Conservation (phyloP, 2,888 invertebrate genomes). For the Sabatieria punctata region DNA sequence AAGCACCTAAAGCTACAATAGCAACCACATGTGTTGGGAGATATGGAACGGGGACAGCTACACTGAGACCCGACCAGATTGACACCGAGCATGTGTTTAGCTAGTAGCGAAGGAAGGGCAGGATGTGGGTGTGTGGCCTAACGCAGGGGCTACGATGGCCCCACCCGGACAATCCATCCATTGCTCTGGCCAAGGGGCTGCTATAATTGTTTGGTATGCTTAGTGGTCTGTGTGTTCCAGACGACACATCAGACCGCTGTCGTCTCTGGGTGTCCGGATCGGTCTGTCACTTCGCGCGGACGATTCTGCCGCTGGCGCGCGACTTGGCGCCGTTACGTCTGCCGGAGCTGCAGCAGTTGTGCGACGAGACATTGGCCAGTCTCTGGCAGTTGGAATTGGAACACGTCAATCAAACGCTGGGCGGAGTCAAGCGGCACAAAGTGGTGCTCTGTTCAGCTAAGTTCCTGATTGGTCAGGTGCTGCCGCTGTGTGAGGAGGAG, state of each 20-base stretch:
- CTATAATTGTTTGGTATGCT: not conserved
- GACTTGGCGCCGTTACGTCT: slow-evolving; percentile 1
- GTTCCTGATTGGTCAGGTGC: not conserved
- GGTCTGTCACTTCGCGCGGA: slow-evolving; percentile 6
- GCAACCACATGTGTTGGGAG: no score
- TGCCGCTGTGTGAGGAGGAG: not conserved
- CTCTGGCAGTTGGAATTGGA: not conserved
- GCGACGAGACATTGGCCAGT: not conserved
- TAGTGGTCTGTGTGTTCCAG: slow-evolving; percentile 23
- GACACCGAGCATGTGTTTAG: no score
- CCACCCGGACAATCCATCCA: no score
- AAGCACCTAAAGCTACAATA: no score
- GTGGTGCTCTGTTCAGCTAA: not conserved
- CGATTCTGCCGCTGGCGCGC: slow-evolving; percentile 2
- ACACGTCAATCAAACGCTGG: no score
- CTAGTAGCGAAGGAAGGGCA: no score
- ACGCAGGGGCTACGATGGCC: no score
- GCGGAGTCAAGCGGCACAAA: no score
- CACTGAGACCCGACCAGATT: no score
- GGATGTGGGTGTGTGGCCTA: no score
- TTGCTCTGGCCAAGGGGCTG: no score
- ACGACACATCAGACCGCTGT: slow-evolving; percentile 20
- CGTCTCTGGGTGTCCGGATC: slow-evolving; percentile 5
- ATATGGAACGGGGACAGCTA: no score
- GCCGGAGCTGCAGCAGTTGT: not conserved